These are phyloP conservation scores for Empis stercorea DNA, from an alignment of 2,888 invertebrate genomes.

Conservation along the genomic window DNA sequence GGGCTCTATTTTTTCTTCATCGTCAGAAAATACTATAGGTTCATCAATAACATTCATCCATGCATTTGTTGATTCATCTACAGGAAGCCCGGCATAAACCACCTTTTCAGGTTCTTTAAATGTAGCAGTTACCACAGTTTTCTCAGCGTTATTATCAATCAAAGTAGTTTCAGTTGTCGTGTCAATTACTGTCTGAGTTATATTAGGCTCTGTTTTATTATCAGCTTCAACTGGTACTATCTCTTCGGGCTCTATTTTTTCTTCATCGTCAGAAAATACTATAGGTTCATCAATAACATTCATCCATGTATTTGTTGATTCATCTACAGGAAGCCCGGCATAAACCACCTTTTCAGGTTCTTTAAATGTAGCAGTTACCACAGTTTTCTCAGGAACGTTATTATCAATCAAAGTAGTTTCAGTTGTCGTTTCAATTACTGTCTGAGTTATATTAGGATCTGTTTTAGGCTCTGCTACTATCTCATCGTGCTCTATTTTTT, in stretches of 20 bases:
- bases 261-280: slow-evolving; percentile 14
- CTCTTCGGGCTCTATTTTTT: slow-evolving; percentile 2
- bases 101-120: slow-evolving; percentile 1
- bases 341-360: no score
- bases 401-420: no score
- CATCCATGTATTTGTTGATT: slow-evolving; percentile 27
- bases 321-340: slow-evolving; percentile 24
- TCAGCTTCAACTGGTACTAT: no score
- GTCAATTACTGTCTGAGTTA: not conserved
- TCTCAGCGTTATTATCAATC: not conserved
- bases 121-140: not conserved
- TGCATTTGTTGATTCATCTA: slow-evolving; percentile 23
- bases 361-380: no score
- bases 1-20: not conserved
- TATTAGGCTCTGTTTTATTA: not conserved
- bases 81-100: slow-evolving; percentile 22
- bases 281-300: slow-evolving; percentile 32
- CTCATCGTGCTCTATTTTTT: no score
- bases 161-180: not conserved
- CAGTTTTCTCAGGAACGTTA: no score
- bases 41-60: slow-evolving; percentile 26
- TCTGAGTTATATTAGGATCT: no score
- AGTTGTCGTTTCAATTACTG: no score
- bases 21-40: slow-evolving; percentile 20
- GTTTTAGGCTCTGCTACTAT: no score